Conservation (phyloP, 2,113 vertebrate genomes). For the Eudyptes chrysolophus region DNA sequence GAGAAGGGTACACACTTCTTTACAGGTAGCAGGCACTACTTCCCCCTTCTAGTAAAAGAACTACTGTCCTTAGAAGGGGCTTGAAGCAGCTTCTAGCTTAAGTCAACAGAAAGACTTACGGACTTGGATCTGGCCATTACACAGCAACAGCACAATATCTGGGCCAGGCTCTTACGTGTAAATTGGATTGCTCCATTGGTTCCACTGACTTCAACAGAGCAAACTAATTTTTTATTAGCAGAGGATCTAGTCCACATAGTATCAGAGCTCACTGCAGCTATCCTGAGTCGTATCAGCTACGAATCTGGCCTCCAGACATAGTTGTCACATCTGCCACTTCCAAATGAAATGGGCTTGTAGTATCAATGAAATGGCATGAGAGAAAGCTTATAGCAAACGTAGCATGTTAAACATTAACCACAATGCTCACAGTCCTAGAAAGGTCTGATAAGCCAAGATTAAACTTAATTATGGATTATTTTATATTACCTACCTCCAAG, state of each 20-base stretch:
- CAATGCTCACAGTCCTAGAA: conserved; percentile 18
- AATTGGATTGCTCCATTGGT: background rate
- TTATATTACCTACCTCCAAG: conserved; percentile 66
- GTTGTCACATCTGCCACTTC: background rate
- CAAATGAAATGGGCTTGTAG: background rate
- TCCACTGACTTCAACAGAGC: background rate
- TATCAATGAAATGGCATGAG: background rate
- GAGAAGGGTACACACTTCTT: background rate
- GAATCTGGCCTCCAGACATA: background rate
- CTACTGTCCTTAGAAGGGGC: background rate
- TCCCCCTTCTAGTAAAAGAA: background rate
- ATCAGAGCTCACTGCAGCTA: background rate
- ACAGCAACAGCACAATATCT: background rate
- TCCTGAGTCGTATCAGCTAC: fast-evolving
- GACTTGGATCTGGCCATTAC: background rate
- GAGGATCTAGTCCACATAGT: background rate
- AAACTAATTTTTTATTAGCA: background rate
- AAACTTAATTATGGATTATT: conserved; percentile 68
- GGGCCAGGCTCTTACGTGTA: background rate
- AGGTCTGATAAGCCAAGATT: conserved; percentile 59
- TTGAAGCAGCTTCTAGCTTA: background rate
- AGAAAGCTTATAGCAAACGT: background rate
- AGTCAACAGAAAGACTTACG: background rate
- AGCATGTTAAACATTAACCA: conserved; percentile 41
- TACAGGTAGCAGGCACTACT: background rate